Base-by-base conservation (phyloP, 2,113 vertebrate genomes). In the Psophia crepitans region DNA sequence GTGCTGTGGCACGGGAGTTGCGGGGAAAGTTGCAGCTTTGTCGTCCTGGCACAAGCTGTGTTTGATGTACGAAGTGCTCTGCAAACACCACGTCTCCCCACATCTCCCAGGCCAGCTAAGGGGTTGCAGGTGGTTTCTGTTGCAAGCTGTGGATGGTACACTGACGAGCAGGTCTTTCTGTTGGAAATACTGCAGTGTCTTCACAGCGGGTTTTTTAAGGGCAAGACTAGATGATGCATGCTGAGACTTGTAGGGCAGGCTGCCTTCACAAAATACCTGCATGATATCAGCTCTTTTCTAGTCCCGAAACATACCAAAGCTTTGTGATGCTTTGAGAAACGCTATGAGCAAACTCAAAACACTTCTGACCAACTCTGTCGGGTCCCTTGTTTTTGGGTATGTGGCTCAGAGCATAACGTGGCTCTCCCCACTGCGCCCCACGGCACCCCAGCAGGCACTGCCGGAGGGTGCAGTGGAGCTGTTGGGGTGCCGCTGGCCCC, bases 1-100 rank as follows among this genome's bases (percentile, higher is more conserved):
- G 0, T 1, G 8, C 17, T 6, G 46, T 0, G 2, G n/a, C 39
- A 15, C 41, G 8, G 5, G 35, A 44, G 32, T 1, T 60, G 39
- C 3, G 4, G 28, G 43, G 33, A n/a, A n/a, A 66, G 57, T 1
- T 8, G 37, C 23, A 65, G 49, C 24, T 39, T 35, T 3, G 2
- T 37, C 4, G 0, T 21, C 30, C 53, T 54, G 69, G 57, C 65
- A 43, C 30, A n/a, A 43, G 2, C 21, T 6, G 49, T 13, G 48
- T 24, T 51, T 23, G 70, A 64, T 44, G 41, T 19, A n/a, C n/a
- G 16, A 77, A 88, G 73, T 8, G 8, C 68, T 63, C 64, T 21
- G 56, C 49, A 58, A 58, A 70, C 6, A 2, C 33, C 2, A 12
- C 0, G 0, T 35, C 84, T 60, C 35, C 32, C 22, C n/a, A 1